Evolutionary conservation across 2,888 invertebrate species (phyloP).

Genomic region (Eilema depressum): DNA sequence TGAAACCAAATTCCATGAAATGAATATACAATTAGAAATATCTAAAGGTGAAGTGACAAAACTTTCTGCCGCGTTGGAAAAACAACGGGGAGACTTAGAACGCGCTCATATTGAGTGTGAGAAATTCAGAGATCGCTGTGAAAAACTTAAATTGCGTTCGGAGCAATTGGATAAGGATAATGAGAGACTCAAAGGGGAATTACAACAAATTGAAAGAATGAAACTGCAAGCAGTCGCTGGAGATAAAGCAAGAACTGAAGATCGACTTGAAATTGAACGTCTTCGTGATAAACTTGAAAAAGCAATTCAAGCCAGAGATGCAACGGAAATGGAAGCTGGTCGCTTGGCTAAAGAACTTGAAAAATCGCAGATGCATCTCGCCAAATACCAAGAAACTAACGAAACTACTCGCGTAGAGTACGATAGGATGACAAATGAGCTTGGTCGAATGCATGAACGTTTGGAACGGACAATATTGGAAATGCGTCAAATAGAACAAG

Average conservation of each 20-base stretch:
- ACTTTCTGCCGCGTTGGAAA: constrained; percentile 91
- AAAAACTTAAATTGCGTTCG: constrained; percentile 91
- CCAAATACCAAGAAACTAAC: constrained; percentile 94
- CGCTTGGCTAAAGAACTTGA: constrained; percentile 94
- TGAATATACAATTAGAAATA: constrained; percentile 93
- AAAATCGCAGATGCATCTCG: constrained; percentile 93
- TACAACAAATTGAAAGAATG: constrained; percentile 91
- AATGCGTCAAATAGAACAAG: constrained; percentile 90
- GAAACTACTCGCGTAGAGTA: constrained; percentile 94
- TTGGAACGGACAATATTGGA: constrained; percentile 91
- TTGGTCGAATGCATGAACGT: constrained; percentile 93
- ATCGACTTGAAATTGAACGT: constrained; percentile 93
- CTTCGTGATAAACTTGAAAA: constrained; percentile 95
- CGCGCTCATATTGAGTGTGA: constrained; percentile 95
- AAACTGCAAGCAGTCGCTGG: constrained; percentile 90
- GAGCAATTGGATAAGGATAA: constrained; percentile 90
- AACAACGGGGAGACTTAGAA: constrained; percentile 93
- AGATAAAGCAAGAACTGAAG: constrained; percentile 89
- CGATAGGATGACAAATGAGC: constrained; percentile 93
- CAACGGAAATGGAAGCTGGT: constrained; percentile 94
- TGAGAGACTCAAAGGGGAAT: constrained; percentile 80
- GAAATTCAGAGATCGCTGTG: constrained; percentile 94
- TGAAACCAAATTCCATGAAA: constrained; percentile 91
- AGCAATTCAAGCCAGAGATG: constrained; percentile 92
- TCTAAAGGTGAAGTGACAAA: constrained; percentile 93